A percentile compares a stretch with the other conserved stretches of the same genome.
Conservation (phyloP, 1,140 invertebrate genomes). For the Homalodisca vitripennis region DNA sequence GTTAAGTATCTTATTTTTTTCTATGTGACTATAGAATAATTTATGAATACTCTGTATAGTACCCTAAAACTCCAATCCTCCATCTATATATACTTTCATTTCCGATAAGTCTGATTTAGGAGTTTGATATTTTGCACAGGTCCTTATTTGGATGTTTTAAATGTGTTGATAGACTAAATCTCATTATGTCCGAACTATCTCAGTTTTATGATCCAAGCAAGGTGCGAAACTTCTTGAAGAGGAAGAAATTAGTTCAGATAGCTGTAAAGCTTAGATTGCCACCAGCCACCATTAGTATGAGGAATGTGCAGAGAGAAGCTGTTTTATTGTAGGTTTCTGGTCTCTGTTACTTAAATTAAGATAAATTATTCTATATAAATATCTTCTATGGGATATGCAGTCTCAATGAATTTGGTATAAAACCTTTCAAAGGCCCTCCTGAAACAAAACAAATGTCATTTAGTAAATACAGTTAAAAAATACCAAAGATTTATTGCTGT, state of each 20-base stretch:
- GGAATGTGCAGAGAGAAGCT: neutral
- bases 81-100: too few species aligned
- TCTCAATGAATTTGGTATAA: conserved; percentile 98
- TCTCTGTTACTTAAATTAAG: neutral
- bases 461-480: neutral
- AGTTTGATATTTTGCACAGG: neutral
- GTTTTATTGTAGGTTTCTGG: conserved; percentile 9
- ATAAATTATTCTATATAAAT: conserved; percentile 77
- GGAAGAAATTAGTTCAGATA: neutral
- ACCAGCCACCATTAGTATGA: neutral
- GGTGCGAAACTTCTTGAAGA: neutral
- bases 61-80: too few species aligned
- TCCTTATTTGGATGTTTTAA: neutral
- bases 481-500: too few species aligned
- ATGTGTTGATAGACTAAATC: neutral
- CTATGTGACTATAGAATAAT: too few species aligned
- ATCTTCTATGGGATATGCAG: conserved; percentile 97
- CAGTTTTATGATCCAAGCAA: neutral
- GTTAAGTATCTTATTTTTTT: too few species aligned
- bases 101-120: too few species aligned
- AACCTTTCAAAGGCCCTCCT: conserved; percentile 96
- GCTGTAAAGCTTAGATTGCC: neutral
- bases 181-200: neutral
- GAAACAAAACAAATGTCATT: conserved; percentile 47
- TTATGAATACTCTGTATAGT: too few species aligned